Base-by-base conservation (phyloP, 2,797 vertebrate genomes). In the Chrysocyon brachyurus region DNA sequence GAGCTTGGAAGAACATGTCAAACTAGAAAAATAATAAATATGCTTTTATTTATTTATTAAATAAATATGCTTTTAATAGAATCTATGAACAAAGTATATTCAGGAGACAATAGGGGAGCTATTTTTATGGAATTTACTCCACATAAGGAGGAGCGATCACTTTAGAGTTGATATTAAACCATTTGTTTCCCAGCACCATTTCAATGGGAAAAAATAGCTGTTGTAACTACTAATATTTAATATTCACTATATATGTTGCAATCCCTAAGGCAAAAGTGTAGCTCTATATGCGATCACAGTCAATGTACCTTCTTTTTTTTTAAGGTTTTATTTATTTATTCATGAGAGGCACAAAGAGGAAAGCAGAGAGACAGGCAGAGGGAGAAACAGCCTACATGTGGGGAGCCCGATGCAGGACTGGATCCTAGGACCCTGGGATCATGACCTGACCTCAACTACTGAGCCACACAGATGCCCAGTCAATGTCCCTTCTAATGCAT, bases 11-110 rank as follows among this genome's bases (percentile, higher is more conserved):
- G 2, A 81, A 86, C 5, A 46, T 15, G 15, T 28, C 26, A 54
- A 33, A 6, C 31, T 78, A 49, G 26, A 90, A 87, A 97, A 89
- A 61, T 57, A 46, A 87, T 31, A 33, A 84, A 78, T 36, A 70
- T 19, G 46, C 87, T 90, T 87, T 83, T 63, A 81, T 46, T 46
- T 46, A 46, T 46, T 46, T 46, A 46, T 46, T 46, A 46, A 46
- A 87, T 26, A 33, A 84, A 78, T 36, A 70, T 19, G 46, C 87
- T 90, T 87, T 83, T 63, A 81, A 87, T 9, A 94, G 11, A 96
- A 87, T 61, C 72, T 46, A 81, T 95, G n/a, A 46, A 33, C 40
- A 70, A 92, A 91, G 9, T 9, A 0, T 63, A 59, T 52, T 83
- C 6, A 73, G 73, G 46, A 95, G 17, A 33, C 11, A 90, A 66